Evolutionary conservation across 2,888 invertebrate genomes (phyloP), one percentile per base, ranked within the genome.

Genomic region (Girardia tigrina): DNA sequence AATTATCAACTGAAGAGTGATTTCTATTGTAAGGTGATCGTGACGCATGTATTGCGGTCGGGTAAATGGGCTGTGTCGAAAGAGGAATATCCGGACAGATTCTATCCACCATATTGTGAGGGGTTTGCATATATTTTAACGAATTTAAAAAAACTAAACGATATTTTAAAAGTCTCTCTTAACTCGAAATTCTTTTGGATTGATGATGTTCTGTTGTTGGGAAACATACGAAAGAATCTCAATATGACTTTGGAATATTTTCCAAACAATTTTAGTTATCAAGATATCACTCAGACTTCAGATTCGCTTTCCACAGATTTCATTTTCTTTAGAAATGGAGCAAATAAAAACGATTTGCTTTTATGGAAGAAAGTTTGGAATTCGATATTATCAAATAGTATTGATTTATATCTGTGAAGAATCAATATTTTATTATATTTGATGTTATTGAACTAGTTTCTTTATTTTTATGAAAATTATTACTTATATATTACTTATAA

Each of bases 341-440:
- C 4, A 6, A 56, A 56, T n/a, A 23, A 56, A 56, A 56, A 56
- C n/a, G n/a, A 16, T 20, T n/a, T 2, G 2, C 2, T 56, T 56
- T 56, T 56, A n/a, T 56, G 56, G 56, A 56, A 56, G n/a, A 16
- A 56, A 20, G 56, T 56, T 12, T 56, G 56, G 56, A 56, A 56
- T 6, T 56, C 56, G n/a, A 56, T 56, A 20, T 56, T 56, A 23
- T 2, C n/a, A n/a, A 56, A n/a, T 56, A n/a, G 56, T 56, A 6
- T 12, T 56, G 56, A 56, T 56, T 56, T 56, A 23, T 56, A 56
- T 56, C n/a, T n/a, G n/a, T n/a, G n/a, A n/a, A n/a, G n/a, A n/a
- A n/a, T n/a, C n/a, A n/a, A n/a, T n/a, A n/a, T n/a, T n/a, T n/a
- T n/a, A n/a, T n/a, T n/a, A n/a, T n/a, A n/a, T n/a, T n/a, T n/a